These are phyloP conservation scores for Glossophaga mutica DNA, from an alignment of 2,797 vertebrate genomes.

Conservation along the genomic window DNA sequence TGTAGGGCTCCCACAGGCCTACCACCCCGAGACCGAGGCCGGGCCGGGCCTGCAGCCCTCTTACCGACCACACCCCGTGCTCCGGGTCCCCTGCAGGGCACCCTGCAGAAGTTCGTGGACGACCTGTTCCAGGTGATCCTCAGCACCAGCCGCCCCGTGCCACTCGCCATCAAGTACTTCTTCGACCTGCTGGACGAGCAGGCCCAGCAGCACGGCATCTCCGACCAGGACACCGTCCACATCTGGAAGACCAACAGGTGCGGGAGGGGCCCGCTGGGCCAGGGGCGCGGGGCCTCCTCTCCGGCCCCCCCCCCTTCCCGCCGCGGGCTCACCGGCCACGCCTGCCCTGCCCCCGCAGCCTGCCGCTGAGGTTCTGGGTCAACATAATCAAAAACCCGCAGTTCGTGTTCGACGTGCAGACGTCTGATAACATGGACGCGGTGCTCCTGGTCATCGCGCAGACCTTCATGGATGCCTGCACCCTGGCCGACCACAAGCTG, in stretches of 20 bases:
- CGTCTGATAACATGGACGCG: slow-evolving; percentile 94
- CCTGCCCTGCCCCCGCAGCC: slow-evolving; percentile 78
- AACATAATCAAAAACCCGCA: slow-evolving; percentile 99
- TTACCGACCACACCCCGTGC: neutral
- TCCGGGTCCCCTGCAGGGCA: slow-evolving; percentile 84
- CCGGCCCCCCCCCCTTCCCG: no score
- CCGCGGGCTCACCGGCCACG: fast-evolving
- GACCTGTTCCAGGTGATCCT: slow-evolving; percentile 97
- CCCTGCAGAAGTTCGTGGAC: slow-evolving; percentile 97
- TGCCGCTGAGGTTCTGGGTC: slow-evolving; percentile 98
- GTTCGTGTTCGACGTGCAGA: slow-evolving; percentile 98
- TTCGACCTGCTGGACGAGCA: slow-evolving; percentile 97
- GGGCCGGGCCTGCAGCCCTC: neutral
- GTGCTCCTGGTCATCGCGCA: slow-evolving; percentile 96
- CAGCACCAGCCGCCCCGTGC: slow-evolving; percentile 94
- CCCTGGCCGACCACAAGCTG: slow-evolving; percentile 96
- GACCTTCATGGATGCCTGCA: slow-evolving; percentile 99
- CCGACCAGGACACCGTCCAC: slow-evolving; percentile 95
- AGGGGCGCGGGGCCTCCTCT: fast-evolving
- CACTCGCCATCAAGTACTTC: slow-evolving; percentile 97
- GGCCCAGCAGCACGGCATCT: slow-evolving; percentile 90
- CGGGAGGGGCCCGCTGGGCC: fast-evolving
- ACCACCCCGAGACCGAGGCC: fast-evolving
- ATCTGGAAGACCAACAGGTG: slow-evolving; percentile 99
- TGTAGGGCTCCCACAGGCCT: neutral